Evolutionary conservation across 2,888 invertebrate genomes (phyloP).

Genomic region (Diarsia mendica): DNA sequence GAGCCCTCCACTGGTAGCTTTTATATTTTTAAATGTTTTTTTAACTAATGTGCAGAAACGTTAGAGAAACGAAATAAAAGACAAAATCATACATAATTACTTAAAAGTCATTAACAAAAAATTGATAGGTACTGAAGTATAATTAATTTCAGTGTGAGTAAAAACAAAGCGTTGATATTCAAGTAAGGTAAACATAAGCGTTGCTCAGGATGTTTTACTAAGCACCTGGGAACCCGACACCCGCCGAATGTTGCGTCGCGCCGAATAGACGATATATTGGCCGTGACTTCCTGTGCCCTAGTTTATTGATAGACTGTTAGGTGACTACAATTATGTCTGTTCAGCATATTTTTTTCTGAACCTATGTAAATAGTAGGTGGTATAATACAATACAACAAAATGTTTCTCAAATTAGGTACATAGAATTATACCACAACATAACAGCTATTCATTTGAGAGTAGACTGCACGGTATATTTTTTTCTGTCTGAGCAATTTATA

Average conservation of each 20-base stretch:
- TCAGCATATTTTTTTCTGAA: not conserved
- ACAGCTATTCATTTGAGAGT: too few species aligned
- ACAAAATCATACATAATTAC: not conserved
- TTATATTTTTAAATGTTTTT: too few species aligned
- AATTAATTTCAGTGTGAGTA: slow-evolving; percentile 36
- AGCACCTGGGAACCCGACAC: slow-evolving; percentile 45
- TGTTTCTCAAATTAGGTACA: too few species aligned
- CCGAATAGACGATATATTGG: slow-evolving; percentile 28
- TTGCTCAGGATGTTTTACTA: slow-evolving; percentile 64
- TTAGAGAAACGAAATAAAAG: not conserved
- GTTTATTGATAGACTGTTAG: not conserved
- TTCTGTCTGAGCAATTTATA: too few species aligned
- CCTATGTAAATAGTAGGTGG: too few species aligned
- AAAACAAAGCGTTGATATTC: slow-evolving; percentile 39
- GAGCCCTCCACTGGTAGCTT: too few species aligned
- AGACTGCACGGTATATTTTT: too few species aligned
- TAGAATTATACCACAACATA: too few species aligned
- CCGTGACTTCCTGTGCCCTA: slow-evolving; percentile 14
- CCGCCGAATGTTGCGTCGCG: slow-evolving; percentile 19
- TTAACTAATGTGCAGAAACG: too few species aligned
- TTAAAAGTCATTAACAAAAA: slow-evolving; percentile 7
- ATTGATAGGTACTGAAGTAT: slow-evolving; percentile 38
- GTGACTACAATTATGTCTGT: not conserved
- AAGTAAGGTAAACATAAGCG: slow-evolving; percentile 64
- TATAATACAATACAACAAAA: too few species aligned